Evolutionary conservation across 2,888 invertebrate species (phyloP).

Genomic region (Hirtodrosophila duncani): DNA sequence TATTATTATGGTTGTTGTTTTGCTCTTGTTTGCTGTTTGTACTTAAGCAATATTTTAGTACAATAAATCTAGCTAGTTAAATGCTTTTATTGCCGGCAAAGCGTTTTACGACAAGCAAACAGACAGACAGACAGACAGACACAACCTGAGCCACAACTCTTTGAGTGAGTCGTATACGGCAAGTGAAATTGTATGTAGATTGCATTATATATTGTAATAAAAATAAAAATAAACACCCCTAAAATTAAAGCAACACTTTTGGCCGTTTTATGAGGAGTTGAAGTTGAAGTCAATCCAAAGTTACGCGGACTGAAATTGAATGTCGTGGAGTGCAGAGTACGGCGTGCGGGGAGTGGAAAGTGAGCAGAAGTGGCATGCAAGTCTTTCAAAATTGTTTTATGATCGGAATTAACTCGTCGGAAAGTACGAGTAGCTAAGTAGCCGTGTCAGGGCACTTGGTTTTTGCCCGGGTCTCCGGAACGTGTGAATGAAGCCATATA

Average conservation of each 20-base stretch:
- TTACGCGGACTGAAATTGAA: conserved; percentile 12
- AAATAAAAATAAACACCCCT: conserved; percentile 55
- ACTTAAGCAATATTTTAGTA: conserved; percentile 70
- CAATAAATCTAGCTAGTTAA: conserved; percentile 72
- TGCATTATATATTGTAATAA: conserved; percentile 57
- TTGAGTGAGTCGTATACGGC: conserved; percentile 36
- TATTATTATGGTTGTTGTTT: conserved; percentile 16
- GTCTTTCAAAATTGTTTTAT: conserved; percentile 21
- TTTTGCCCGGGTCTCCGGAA: conserved; percentile 3
- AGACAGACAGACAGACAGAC: conserved; percentile 13
- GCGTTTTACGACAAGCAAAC: conserved; percentile 67
- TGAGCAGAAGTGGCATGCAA: conserved; percentile 3
- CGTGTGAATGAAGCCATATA: conserved; percentile 2
- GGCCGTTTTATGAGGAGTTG: conserved; percentile 23
- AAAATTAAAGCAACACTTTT: conserved; percentile 55
- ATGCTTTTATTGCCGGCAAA: conserved; percentile 71
- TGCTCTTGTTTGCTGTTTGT: conserved; percentile 54
- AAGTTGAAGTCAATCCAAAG: not conserved
- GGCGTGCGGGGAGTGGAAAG: not conserved
- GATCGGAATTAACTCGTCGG: conserved; percentile 25
- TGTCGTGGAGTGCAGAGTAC: conserved; percentile 3
- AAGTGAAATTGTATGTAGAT: conserved; percentile 50
- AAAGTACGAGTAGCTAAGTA: conserved; percentile 11
- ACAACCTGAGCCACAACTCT: conserved; percentile 36
- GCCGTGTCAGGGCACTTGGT: conserved; percentile 21